Percentiles rank a stretch among this genome's conserved stretches.
Evolutionary conservation across 2,113 vertebrate genomes (phyloP).

Genomic region (Hassar affinis): DNA sequence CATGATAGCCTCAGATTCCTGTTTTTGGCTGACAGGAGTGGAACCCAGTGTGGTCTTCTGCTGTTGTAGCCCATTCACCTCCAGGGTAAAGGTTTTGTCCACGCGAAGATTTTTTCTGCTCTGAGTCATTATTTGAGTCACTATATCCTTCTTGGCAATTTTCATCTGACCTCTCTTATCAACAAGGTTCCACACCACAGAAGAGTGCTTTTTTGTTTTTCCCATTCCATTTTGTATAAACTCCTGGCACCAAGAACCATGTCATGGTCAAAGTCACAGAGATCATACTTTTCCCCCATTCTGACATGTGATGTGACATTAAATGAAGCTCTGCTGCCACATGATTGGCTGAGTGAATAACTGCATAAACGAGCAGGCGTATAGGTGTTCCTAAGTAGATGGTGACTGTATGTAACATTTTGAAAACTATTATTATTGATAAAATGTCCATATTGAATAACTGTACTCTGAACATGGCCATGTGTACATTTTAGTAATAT

Average conservation of each 20-base stretch:
- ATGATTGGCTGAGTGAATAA: neutral
- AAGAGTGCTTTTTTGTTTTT: neutral
- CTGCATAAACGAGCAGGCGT: no score
- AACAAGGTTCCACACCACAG: neutral
- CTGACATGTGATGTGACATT: neutral
- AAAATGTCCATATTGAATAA: neutral
- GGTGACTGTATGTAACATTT: neutral
- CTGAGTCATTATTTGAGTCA: neutral
- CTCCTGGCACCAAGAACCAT: neutral
- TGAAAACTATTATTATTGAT: neutral
- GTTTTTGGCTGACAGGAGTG: no score
- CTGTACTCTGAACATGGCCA: neutral
- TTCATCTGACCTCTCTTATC: neutral
- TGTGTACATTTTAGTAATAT: neutral
- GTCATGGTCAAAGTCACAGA: neutral
- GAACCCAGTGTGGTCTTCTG: no score
- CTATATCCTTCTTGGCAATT: neutral
- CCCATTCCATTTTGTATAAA: neutral
- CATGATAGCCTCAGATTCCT: no score
- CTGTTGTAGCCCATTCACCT: neutral
- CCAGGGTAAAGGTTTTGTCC: neutral
- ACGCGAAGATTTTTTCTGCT: neutral
- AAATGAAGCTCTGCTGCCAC: neutral
- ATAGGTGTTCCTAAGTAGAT: neutral
- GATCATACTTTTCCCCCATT: neutral